Conservation (phyloP, 1,140 invertebrate genomes). For the Platorchestia sp. region DNA sequence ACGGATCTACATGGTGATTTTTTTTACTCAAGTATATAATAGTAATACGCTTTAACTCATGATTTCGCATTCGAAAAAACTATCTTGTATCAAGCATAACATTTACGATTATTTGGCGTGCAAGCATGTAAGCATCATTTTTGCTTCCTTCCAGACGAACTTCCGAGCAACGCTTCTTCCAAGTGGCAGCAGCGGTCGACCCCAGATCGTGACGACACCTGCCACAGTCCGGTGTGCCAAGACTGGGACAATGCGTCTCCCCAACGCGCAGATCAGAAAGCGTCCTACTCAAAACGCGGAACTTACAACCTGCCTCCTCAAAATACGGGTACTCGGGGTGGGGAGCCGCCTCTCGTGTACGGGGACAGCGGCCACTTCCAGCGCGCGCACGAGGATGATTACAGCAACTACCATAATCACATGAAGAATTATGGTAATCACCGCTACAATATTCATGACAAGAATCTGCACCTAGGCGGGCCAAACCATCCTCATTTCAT, state of each 20-base stretch:
- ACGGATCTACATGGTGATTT: neutral
- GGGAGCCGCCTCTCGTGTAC: neutral
- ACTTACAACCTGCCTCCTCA: neutral
- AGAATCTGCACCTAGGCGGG: neutral
- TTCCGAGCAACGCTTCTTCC: slow-evolving; percentile 19
- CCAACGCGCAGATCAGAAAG: neutral
- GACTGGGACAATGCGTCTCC: slow-evolving; percentile 17
- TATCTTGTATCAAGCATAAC: neutral
- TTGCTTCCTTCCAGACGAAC: neutral
- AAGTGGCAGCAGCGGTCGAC: neutral
- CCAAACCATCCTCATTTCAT: slow-evolving; percentile 17
- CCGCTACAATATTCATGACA: slow-evolving; percentile 32
- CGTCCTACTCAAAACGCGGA: neutral
- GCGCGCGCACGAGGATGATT: slow-evolving; percentile 4
- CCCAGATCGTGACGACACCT: slow-evolving; percentile 30
- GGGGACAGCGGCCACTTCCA: neutral
- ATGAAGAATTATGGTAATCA: slow-evolving; percentile 12
- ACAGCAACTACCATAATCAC: slow-evolving; percentile 11
- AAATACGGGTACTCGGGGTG: neutral
- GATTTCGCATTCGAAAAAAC: neutral
- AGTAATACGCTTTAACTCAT: neutral
- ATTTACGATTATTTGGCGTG: neutral
- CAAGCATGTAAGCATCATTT: neutral
- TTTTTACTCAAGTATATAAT: neutral
- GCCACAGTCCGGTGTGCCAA: neutral